These are phyloP conservation scores for Sapayoa aenigma DNA, from an alignment of 2,113 vertebrate genomes.

Conservation along the genomic window DNA sequence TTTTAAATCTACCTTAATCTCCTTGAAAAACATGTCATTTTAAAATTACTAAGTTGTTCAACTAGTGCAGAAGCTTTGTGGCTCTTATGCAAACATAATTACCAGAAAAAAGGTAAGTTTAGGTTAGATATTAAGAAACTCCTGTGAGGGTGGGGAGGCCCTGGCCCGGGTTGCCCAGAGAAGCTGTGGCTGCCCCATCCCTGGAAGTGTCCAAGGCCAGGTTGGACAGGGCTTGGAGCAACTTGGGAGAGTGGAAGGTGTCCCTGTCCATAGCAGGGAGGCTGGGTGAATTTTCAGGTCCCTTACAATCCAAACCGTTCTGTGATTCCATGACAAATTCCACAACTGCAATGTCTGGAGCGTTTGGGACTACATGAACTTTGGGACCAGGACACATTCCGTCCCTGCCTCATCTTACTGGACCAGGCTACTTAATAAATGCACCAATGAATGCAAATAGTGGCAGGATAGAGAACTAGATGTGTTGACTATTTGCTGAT, in stretches of 20 bases:
- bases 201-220: background rate
- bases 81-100: background rate
- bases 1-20: background rate
- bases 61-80: too few species aligned
- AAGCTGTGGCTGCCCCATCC: background rate
- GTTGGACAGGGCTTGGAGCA: background rate
- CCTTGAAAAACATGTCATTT: background rate
- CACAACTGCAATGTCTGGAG: background rate
- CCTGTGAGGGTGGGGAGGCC: too few species aligned
- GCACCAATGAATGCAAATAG: background rate
- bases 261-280: background rate
- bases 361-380: background rate
- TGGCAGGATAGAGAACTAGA: background rate
- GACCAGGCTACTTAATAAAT: background rate
- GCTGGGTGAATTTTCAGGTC: background rate
- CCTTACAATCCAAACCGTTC: background rate
- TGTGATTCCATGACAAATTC: background rate
- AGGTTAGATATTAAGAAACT: background rate
- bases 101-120: background rate
- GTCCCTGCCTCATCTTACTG: background rate
- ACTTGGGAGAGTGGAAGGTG: background rate
- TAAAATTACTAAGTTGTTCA: background rate
- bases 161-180: background rate
- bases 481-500: background rate
- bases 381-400: background rate